These are phyloP conservation scores for Acronicta aceris DNA, from an alignment of 2,888 invertebrate genomes.

Conservation along the genomic window DNA sequence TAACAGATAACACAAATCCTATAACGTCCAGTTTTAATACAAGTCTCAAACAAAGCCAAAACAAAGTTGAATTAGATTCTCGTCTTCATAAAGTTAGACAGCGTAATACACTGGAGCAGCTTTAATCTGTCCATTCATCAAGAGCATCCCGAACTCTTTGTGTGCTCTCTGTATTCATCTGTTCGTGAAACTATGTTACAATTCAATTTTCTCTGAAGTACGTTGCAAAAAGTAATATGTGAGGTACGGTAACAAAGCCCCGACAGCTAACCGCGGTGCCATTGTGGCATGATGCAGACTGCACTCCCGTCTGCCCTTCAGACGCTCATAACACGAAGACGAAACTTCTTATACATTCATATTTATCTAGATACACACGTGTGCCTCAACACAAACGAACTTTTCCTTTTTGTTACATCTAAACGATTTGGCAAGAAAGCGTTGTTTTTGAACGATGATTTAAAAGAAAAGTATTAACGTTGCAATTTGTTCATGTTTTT, in stretches of 20 bases:
- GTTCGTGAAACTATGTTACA: slow-evolving; percentile 47
- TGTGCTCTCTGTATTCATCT: slow-evolving; percentile 42
- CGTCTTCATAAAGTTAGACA: slow-evolving; percentile 11
- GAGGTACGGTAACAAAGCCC: slow-evolving; percentile 66
- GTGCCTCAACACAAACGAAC: slow-evolving; percentile 1
- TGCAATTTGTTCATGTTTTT: not conserved
- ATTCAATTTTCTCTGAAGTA: slow-evolving; percentile 62
- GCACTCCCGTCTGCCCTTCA: slow-evolving; percentile 54
- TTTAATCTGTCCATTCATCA: slow-evolving; percentile 35
- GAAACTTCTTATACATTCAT: slow-evolving; percentile 35
- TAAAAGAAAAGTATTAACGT: not conserved
- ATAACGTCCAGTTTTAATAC: not conserved
- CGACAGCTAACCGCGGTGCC: slow-evolving; percentile 59
- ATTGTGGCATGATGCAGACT: slow-evolving; percentile 60
- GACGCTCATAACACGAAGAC: slow-evolving; percentile 44
- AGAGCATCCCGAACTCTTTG: slow-evolving; percentile 19
- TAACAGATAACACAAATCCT: not conserved
- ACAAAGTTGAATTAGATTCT: not conserved
- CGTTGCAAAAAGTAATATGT: slow-evolving; percentile 64
- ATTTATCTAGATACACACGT: slow-evolving; percentile 24
- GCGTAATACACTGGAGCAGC: slow-evolving; percentile 14
- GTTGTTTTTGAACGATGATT: slow-evolving; percentile 3
- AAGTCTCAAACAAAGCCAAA: not conserved
- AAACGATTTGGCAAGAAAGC: not conserved
- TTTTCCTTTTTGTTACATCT: slow-evolving; percentile 5